A percentile compares a stretch with the other conserved stretches of the same genome.
Evolutionary conservation across 1,140 invertebrate genomes (phyloP).

Genomic region (Pogonomyrmex californicus): DNA sequence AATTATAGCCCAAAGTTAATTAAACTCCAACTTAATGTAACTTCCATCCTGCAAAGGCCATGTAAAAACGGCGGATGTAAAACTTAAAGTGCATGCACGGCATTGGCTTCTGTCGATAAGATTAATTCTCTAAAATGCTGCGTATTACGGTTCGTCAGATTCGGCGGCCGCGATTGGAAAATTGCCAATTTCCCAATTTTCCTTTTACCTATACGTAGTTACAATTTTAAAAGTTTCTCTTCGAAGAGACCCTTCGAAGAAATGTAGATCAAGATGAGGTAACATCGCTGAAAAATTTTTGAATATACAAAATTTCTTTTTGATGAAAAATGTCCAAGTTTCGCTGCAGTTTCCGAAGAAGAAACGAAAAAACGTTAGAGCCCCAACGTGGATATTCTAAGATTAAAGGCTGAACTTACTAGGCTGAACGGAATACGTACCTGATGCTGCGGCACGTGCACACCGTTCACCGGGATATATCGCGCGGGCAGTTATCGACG

Average conservation of each 20-base stretch:
- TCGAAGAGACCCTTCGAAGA: neutral
- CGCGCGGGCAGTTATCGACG: constrained; percentile 53
- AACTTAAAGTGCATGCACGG: neutral
- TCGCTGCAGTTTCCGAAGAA: neutral
- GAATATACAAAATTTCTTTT: neutral
- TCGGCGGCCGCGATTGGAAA: neutral
- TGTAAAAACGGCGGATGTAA: neutral
- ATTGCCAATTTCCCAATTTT: neutral
- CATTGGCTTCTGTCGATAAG: neutral
- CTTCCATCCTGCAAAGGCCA: neutral
- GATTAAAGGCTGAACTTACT: neutral
- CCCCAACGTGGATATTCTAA: neutral
- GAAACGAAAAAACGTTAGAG: neutral
- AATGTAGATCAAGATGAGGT: neutral
- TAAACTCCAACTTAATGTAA: constrained; percentile 40
- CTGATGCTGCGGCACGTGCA: constrained; percentile 42
- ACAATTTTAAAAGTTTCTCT: neutral
- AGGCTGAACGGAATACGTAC: constrained; percentile 13
- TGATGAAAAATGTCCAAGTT: neutral
- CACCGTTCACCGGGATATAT: constrained; percentile 31
- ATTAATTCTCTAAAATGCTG: neutral
- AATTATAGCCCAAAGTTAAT: constrained; percentile 32
- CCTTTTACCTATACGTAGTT: neutral
- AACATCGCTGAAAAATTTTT: neutral
- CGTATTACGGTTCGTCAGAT: neutral